Evolutionary conservation across 2,797 vertebrate species (phyloP).

Genomic region (Lacerta agilis): DNA sequence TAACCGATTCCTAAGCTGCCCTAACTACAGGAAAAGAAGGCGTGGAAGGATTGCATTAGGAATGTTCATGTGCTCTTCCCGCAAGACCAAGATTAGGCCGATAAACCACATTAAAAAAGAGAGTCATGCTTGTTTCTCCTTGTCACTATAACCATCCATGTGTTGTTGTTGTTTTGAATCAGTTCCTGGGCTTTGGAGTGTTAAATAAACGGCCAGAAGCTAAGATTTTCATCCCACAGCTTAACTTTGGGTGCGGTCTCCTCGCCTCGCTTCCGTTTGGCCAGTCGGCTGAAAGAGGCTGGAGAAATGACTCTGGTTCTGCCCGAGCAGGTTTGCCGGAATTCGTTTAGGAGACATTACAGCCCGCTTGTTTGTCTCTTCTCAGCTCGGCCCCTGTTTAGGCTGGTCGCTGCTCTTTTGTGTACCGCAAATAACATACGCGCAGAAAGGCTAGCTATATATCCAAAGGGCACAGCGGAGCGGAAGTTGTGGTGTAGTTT

Average conservation of each 20-base stretch:
- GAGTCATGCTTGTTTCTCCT: not conserved
- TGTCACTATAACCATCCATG: not conserved
- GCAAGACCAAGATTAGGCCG: not conserved
- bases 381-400: not conserved
- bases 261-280: constrained; percentile 35
- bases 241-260: constrained; percentile 19
- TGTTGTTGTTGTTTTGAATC: not conserved
- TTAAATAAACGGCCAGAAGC: constrained; percentile 57
- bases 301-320: constrained; percentile 43
- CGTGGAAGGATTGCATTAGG: not conserved
- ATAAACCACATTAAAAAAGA: not conserved
- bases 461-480: too few relatives aligned
- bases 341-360: constrained; percentile 38
- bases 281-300: not conserved
- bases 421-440: not conserved
- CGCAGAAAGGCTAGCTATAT: not conserved
- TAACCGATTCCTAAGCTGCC: not conserved
- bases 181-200: not conserved
- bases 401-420: not conserved
- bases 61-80: not conserved
- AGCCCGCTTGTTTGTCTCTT: not conserved
- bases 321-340: constrained; percentile 54
- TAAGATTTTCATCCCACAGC: constrained; percentile 42
- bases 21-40: not conserved
- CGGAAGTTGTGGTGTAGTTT: not conserved